A percentile compares a stretch with the other conserved stretches of the same genome.
phyloP scores from a whole-genome alignment of 2,113 vertebrate species.

The Rhinopomastus cyanomelas region DNA sequence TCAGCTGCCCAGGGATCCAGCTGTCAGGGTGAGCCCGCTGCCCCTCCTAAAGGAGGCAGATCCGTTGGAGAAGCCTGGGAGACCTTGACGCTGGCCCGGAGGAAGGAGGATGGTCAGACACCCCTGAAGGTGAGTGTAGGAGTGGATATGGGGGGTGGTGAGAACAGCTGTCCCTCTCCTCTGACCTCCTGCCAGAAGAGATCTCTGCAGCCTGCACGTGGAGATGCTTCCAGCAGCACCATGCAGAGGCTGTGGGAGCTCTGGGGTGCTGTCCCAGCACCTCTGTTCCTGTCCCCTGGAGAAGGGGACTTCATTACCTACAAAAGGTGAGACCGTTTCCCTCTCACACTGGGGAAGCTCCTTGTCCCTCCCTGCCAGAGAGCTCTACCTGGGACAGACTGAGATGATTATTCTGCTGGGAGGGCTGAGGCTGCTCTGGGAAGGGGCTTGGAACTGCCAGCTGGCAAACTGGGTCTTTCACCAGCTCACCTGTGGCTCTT shows the following conservation, averaged over 20 bases:
- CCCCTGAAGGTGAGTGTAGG: not conserved
- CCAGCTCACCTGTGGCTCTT: not conserved
- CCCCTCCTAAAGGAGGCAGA: not conserved
- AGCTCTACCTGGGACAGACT: not conserved
- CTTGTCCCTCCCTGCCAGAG: not conserved
- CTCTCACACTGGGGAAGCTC: not conserved
- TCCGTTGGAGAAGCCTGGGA: not conserved
- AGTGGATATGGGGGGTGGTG: not conserved
- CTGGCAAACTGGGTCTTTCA: not conserved
- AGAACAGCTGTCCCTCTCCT: not conserved
- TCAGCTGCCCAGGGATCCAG: not conserved
- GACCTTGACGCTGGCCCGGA: not conserved
- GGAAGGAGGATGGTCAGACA: not conserved
- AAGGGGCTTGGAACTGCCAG: not conserved
- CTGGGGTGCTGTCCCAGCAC: not conserved
- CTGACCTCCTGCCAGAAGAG: not conserved
- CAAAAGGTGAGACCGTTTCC: not conserved
- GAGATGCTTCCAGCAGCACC: rapidly evolving
- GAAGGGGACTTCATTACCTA: not conserved
- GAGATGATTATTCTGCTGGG: not conserved
- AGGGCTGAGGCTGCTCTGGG: not conserved
- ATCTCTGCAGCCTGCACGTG: not conserved
- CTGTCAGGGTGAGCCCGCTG: not conserved
- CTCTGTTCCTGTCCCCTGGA: not conserved
- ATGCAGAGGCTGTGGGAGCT: rapidly evolving